A percentile compares a stretch with the other conserved stretches of the same genome.
phyloP scores from a whole-genome alignment of 2,888 invertebrate genomes.

The Drosophila yooni region DNA sequence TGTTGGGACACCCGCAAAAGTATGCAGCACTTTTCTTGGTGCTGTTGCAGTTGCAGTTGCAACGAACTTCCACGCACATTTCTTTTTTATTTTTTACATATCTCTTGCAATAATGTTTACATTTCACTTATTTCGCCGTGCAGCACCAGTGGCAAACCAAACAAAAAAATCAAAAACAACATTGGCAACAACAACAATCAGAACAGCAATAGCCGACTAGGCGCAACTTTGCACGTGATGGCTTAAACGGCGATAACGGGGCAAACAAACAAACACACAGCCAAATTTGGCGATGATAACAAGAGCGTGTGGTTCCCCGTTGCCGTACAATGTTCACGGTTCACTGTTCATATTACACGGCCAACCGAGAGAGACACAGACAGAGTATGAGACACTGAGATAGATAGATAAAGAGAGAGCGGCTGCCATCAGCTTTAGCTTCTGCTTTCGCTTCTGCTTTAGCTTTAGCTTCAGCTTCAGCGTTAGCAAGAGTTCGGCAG shows the following conservation, averaged over 20 bases:
- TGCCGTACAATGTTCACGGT: slow-evolving; percentile 22
- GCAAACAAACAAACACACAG: slow-evolving; percentile 1
- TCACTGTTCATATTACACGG: slow-evolving; percentile 30
- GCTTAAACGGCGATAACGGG: slow-evolving; percentile 5
- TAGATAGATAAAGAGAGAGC: not conserved
- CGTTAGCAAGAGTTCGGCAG: not conserved
- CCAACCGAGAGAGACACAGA: not conserved
- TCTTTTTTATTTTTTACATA: not conserved
- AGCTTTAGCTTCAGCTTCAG: not conserved
- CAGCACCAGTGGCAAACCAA: slow-evolving; percentile 12
- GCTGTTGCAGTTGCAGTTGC: slow-evolving; percentile 4
- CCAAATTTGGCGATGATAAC: slow-evolving; percentile 26
- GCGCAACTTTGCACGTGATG: slow-evolving; percentile 8
- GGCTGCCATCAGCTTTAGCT: not conserved
- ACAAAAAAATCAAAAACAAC: slow-evolving; percentile 12
- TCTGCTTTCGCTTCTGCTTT: not conserved
- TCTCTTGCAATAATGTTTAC: slow-evolving; percentile 45
- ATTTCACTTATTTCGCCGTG: slow-evolving; percentile 42
- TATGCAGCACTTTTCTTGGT: slow-evolving; percentile 2
- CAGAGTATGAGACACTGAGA: not conserved
- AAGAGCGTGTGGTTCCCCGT: slow-evolving; percentile 15
- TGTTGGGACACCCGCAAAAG: slow-evolving; percentile 10
- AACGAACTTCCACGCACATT: slow-evolving; percentile 8
- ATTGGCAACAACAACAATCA: slow-evolving; percentile 1
- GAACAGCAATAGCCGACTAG: not conserved